These are phyloP conservation scores for Podilymbus podiceps DNA, from an alignment of 2,113 vertebrate species.

Conservation along the genomic window DNA sequence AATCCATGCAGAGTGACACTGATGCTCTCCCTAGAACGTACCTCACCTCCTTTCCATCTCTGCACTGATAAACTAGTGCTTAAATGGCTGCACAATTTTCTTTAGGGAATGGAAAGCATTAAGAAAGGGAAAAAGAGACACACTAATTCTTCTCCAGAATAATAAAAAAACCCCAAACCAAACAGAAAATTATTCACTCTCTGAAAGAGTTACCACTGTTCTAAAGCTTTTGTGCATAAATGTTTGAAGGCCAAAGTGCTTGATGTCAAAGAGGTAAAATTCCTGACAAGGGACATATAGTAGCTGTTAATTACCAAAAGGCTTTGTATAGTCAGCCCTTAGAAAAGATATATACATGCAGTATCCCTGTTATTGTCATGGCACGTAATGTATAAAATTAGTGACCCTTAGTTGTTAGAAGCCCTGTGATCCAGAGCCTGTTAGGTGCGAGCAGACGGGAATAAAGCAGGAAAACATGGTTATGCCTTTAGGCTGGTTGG, in stretches of 20 bases:
- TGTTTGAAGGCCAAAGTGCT: neutral
- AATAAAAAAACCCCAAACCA: neutral
- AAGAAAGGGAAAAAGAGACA: neutral
- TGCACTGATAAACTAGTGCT: neutral
- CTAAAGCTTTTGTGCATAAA: neutral
- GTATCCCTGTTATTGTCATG: neutral
- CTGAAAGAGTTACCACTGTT: neutral
- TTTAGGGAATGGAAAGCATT: neutral
- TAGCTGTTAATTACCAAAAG: neutral
- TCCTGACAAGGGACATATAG: neutral
- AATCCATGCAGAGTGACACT: neutral
- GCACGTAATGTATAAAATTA: neutral
- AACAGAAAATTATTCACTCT: neutral
- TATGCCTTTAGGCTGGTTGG: neutral
- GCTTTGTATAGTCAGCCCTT: neutral
- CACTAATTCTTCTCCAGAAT: neutral
- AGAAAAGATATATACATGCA: neutral
- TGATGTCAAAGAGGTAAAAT: neutral
- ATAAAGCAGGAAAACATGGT: neutral
- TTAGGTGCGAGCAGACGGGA: neutral
- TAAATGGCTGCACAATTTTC: neutral
- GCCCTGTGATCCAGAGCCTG: neutral
- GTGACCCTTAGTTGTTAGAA: neutral
- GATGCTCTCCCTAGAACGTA: neutral
- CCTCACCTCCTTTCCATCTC: neutral